Percentiles rank a stretch among this genome's conserved stretches.
Evolutionary conservation across 2,113 vertebrate genomes (phyloP).

Genomic region (Brienomyrus brachyistius): DNA sequence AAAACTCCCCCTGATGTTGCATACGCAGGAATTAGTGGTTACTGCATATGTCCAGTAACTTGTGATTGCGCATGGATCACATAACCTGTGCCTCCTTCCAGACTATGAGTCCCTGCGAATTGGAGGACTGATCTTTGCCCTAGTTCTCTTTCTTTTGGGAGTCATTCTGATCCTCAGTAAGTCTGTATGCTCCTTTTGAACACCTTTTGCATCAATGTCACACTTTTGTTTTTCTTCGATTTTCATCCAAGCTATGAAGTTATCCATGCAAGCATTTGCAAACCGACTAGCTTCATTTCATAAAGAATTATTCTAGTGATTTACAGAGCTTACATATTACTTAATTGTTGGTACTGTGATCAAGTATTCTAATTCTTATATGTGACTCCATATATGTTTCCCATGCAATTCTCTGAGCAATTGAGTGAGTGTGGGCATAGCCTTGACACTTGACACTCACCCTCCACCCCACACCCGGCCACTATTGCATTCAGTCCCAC

Average conservation of each 20-base stretch:
- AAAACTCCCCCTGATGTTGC: not conserved
- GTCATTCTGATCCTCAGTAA: slow-evolving; percentile 79
- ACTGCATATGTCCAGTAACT: not conserved
- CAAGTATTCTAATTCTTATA: not conserved
- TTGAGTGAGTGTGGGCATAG: not conserved
- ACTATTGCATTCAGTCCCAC: not conserved
- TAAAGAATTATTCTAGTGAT: not conserved
- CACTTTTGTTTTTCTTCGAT: not conserved
- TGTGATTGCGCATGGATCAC: not conserved
- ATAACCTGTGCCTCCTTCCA: slow-evolving; percentile 39
- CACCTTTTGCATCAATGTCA: not conserved
- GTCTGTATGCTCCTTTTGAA: slow-evolving; percentile 35
- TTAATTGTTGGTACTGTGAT: not conserved
- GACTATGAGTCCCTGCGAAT: slow-evolving; percentile 80
- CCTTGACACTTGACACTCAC: not conserved
- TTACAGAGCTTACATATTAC: not conserved
- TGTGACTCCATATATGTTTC: not conserved
- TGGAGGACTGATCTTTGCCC: slow-evolving; percentile 76
- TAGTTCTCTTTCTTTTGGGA: slow-evolving; percentile 75
- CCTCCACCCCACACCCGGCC: not conserved
- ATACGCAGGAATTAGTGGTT: not conserved
- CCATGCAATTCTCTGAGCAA: slow-evolving; percentile 16
- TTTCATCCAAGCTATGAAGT: not conserved
- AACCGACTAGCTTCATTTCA: not conserved
- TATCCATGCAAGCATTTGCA: not conserved